These are phyloP conservation scores for Pollimyrus isidori DNA, from an alignment of 2,113 vertebrate species.

Conservation along the genomic window DNA sequence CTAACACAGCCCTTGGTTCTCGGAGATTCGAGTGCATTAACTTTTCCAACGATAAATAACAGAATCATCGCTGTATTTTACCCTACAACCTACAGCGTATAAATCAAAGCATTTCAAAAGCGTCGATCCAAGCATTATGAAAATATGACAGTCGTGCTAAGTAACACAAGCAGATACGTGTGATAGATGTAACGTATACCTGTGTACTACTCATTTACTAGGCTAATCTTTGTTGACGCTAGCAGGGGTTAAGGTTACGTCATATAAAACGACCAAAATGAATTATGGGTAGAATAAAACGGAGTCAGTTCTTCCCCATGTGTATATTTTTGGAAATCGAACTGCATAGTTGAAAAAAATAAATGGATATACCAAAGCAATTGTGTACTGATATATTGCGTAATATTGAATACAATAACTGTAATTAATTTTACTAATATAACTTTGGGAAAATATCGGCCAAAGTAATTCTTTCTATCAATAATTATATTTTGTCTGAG, in stretches of 20 bases:
- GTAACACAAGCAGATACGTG: neutral
- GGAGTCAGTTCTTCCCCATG: neutral
- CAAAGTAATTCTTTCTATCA: neutral
- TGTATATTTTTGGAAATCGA: neutral
- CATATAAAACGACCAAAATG: slow-evolving; percentile 9
- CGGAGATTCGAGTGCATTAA: neutral
- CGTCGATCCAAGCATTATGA: neutral
- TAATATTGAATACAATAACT: neutral
- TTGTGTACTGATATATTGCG: neutral
- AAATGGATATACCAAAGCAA: neutral
- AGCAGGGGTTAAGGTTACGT: slow-evolving; percentile 11
- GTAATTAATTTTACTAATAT: neutral
- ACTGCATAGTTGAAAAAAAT: neutral
- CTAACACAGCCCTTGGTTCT: neutral
- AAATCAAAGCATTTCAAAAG: neutral
- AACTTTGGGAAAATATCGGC: neutral
- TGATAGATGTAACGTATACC: neutral
- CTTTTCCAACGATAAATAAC: neutral
- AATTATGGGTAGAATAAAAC: slow-evolving; percentile 13
- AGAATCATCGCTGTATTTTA: neutral
- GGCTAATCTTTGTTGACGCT: neutral
- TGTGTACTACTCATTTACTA: neutral
- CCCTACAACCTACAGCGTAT: neutral
- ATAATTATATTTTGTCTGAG: neutral
- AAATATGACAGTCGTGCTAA: neutral